Conservation (phyloP, 2,797 vertebrate species). For the Gila robusta region DNA sequence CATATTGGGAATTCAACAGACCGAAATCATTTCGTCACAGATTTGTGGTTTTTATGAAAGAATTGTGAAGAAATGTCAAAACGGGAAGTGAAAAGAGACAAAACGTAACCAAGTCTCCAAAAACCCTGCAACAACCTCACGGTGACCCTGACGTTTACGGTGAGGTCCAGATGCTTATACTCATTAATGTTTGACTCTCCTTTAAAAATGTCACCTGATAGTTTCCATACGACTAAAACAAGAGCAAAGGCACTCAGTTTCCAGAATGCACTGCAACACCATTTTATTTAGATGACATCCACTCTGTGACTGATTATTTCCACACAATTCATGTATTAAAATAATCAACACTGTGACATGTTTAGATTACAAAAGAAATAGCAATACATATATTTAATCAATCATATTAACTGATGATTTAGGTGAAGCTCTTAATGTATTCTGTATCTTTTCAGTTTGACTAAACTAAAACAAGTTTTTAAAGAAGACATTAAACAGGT, state of each 20-base stretch:
- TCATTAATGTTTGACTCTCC: slow-evolving; percentile 44
- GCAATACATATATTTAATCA: no score
- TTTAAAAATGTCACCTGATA: slow-evolving; percentile 22
- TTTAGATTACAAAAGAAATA: neutral
- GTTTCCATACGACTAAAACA: neutral
- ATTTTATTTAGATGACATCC: neutral
- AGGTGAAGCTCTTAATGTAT: neutral
- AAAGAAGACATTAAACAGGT: no score
- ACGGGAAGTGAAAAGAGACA: neutral
- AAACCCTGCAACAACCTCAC: neutral
- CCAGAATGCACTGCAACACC: neutral
- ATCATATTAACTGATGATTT: neutral
- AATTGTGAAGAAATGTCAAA: neutral
- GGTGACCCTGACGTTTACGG: neutral
- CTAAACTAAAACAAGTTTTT: neutral
- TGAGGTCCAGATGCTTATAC: neutral
- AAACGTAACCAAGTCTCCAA: neutral
- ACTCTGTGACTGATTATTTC: neutral
- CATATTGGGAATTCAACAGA: neutral
- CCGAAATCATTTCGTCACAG: neutral
- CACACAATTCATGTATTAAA: neutral
- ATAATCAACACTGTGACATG: neutral
- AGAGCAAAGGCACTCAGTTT: neutral
- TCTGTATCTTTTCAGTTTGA: neutral
- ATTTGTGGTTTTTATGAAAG: neutral